Evolutionary conservation across 2,797 vertebrate species (phyloP).

Genomic region (Lagorchestes hirsutus): DNA sequence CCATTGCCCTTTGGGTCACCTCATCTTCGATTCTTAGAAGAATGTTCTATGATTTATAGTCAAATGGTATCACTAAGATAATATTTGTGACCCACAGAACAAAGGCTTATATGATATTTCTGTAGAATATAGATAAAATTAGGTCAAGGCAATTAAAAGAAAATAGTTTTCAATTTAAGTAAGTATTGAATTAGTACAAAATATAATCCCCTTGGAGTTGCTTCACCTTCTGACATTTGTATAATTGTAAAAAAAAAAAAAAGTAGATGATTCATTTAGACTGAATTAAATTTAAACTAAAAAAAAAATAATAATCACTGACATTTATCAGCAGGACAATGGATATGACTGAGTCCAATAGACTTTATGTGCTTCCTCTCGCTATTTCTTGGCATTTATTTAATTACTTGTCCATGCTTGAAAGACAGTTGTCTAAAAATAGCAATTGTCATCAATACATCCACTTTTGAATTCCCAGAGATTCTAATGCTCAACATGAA

Average conservation of each 20-base stretch:
- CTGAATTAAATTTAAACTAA: constrained; percentile 36
- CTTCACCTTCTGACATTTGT: neutral
- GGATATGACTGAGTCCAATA: neutral
- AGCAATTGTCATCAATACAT: rapidly evolving
- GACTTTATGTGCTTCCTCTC: neutral
- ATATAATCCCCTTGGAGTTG: neutral
- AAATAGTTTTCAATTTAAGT: constrained; percentile 27
- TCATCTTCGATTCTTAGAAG: neutral
- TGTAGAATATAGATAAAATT: constrained; percentile 31
- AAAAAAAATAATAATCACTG: neutral
- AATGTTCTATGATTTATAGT: neutral
- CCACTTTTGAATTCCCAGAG: neutral
- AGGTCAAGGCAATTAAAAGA: constrained; percentile 55
- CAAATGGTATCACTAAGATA: neutral
- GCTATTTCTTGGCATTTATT: neutral
- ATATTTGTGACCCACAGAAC: neutral
- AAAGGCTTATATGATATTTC: constrained; percentile 28
- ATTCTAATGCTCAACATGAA: rapidly evolving
- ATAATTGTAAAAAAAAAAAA: constrained; percentile 13
- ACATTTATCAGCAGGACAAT: neutral
- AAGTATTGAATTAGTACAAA: neutral
- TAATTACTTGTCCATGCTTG: neutral
- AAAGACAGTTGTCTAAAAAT: neutral
- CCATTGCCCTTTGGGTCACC: neutral
- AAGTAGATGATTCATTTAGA: constrained; percentile 36